Conservation (phyloP, 2,888 invertebrate species). For the Thumatha senex region DNA sequence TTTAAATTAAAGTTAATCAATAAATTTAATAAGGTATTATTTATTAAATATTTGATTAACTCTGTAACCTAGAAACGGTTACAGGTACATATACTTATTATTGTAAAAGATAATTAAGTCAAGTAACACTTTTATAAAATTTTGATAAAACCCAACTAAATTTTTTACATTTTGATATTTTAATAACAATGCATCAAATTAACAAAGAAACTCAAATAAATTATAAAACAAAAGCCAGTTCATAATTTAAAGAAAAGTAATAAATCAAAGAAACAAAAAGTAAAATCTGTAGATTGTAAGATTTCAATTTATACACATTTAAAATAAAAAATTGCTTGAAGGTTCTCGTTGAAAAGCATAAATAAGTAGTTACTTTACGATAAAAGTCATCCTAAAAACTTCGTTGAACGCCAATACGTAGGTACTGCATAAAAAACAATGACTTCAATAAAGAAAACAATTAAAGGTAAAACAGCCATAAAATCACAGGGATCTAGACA, state of each 20-base stretch:
- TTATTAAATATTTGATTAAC: too few relatives aligned
- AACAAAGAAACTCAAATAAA: too few relatives aligned
- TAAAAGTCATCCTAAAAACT: background rate
- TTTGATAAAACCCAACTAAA: slow-evolving; percentile 1
- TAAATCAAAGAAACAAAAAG: slow-evolving; percentile 2
- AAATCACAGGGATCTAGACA: slow-evolving; percentile 59
- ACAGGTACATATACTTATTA: too few relatives aligned
- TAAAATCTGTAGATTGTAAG: background rate
- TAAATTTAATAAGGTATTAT: too few relatives aligned
- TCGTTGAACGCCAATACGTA: background rate
- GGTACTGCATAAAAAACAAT: slow-evolving; percentile 7
- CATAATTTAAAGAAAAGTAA: too few relatives aligned
- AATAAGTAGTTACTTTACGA: too few relatives aligned
- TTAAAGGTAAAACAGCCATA: slow-evolving; percentile 56
- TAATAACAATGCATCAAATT: background rate
- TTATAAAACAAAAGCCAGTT: too few relatives aligned
- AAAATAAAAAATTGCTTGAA: background rate
- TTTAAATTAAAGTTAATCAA: too few relatives aligned
- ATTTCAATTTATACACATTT: too few relatives aligned
- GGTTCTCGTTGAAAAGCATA: too few relatives aligned
- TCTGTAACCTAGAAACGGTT: too few relatives aligned
- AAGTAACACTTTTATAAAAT: slow-evolving; percentile 27
- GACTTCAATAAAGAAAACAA: slow-evolving; percentile 19
- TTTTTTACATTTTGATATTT: slow-evolving; percentile 7
- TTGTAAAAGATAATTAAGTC: too few relatives aligned